A percentile compares a stretch with the other conserved stretches of the same genome.
These are phyloP conservation scores for Terebella lapidaria DNA, from an alignment of 2,888 invertebrate species.

Conservation along the genomic window DNA sequence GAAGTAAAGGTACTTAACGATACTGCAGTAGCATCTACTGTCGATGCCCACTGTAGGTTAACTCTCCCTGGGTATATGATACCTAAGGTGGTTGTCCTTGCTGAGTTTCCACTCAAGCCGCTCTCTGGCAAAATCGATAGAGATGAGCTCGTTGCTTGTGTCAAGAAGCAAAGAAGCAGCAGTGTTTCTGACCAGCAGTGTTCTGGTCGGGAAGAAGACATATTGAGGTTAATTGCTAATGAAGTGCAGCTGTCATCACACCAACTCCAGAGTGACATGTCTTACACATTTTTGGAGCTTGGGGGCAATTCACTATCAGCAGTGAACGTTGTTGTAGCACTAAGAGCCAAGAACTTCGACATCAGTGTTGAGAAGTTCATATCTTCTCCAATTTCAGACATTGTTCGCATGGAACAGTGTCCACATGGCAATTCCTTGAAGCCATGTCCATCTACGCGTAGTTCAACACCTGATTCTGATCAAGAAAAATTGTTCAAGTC, in stretches of 20 bases:
- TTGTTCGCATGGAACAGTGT: not conserved
- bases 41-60: not conserved
- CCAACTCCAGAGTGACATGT: not conserved
- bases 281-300: not conserved
- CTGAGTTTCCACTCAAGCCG: not conserved
- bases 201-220: not conserved
- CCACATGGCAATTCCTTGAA: too few species aligned
- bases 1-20: not conserved
- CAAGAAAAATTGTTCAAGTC: not conserved
- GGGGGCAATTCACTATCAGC: slow-evolving; percentile 7
- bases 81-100: not conserved
- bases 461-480: not conserved
- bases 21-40: not conserved
- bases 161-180: not conserved
- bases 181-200: not conserved
- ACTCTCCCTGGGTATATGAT: slow-evolving; percentile 6
- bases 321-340: not conserved
- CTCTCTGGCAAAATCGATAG: slow-evolving; percentile 3
- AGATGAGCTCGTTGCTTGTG: not conserved
- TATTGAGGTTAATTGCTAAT: not conserved
- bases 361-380: not conserved
- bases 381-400: not conserved
- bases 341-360: not conserved
- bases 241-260: not conserved
- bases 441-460: not conserved